Conservation (phyloP, 2,797 vertebrate species). For the Tadarida brasiliensis region DNA sequence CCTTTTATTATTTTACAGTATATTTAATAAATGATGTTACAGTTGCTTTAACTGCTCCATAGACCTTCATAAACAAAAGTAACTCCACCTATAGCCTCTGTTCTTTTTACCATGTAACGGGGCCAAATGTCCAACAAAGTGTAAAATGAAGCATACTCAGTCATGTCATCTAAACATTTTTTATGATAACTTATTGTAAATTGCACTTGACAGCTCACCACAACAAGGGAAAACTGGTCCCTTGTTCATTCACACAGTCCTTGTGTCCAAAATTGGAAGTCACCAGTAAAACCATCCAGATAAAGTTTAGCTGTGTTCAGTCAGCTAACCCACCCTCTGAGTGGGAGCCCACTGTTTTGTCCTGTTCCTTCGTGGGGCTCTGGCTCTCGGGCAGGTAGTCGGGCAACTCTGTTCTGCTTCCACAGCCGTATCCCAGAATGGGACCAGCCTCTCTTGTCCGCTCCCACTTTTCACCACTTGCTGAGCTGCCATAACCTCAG, state of each 20-base stretch:
- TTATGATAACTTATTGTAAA: constrained; percentile 91
- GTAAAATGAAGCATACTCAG: constrained; percentile 90
- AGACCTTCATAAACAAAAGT: constrained; percentile 76
- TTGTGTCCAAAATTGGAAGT: constrained; percentile 85
- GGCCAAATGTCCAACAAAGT: constrained; percentile 85
- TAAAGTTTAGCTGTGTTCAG: constrained; percentile 97
- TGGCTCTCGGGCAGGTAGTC: constrained; percentile 98
- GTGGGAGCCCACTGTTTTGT: constrained; percentile 97
- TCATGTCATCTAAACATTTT: constrained; percentile 89
- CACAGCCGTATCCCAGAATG: constrained; percentile 93
- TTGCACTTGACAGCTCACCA: constrained; percentile 93
- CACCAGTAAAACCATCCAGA: constrained; percentile 99
- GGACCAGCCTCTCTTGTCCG: constrained; percentile 95
- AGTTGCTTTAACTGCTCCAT: neutral
- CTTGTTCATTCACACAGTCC: constrained; percentile 87
- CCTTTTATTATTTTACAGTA: neutral
- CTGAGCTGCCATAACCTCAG: constrained; percentile 98
- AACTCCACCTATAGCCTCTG: constrained; percentile 84
- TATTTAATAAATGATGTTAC: neutral
- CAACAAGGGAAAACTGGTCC: constrained; percentile 89
- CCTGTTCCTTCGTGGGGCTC: constrained; percentile 95
- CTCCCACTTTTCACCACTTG: constrained; percentile 96
- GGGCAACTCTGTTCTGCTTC: constrained; percentile 95
- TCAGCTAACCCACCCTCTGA: constrained; percentile 95
- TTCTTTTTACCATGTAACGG: constrained; percentile 82